These are phyloP conservation scores for Podilymbus podiceps DNA, from an alignment of 2,113 vertebrate genomes.

Conservation along the genomic window DNA sequence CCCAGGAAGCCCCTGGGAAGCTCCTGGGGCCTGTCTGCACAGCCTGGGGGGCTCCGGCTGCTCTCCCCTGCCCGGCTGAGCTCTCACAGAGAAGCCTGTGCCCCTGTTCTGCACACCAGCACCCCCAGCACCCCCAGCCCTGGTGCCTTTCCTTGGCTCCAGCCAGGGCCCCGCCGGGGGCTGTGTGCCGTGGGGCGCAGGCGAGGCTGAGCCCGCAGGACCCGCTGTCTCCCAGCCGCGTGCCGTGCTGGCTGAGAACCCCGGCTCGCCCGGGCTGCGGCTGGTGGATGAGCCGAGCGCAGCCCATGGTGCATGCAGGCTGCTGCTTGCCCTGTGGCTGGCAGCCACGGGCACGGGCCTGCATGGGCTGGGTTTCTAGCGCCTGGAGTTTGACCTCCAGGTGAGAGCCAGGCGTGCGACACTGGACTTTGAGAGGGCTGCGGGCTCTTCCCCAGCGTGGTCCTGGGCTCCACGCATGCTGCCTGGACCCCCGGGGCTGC, in stretches of 20 bases:
- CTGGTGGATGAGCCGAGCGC: rapidly evolving
- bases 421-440: conserved; percentile 30
- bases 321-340: rapidly evolving
- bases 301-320: rapidly evolving
- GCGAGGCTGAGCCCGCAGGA: rapidly evolving
- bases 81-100: rapidly evolving
- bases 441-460: neutral
- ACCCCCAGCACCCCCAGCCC: rapidly evolving
- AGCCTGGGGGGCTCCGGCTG: neutral
- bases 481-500: rapidly evolving
- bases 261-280: rapidly evolving
- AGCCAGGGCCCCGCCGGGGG: rapidly evolving
- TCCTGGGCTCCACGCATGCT: rapidly evolving
- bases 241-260: neutral
- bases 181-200: neutral
- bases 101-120: rapidly evolving
- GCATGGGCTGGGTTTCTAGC: neutral
- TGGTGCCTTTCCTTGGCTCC: rapidly evolving
- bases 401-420: rapidly evolving
- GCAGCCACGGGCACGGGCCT: rapidly evolving
- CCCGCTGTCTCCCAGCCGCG: rapidly evolving
- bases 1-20: neutral
- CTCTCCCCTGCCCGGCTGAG: neutral
- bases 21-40: rapidly evolving
- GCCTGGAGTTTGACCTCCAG: neutral